Evolutionary conservation across 2,888 invertebrate genomes (phyloP).

Genomic region (Unio delphinus): DNA sequence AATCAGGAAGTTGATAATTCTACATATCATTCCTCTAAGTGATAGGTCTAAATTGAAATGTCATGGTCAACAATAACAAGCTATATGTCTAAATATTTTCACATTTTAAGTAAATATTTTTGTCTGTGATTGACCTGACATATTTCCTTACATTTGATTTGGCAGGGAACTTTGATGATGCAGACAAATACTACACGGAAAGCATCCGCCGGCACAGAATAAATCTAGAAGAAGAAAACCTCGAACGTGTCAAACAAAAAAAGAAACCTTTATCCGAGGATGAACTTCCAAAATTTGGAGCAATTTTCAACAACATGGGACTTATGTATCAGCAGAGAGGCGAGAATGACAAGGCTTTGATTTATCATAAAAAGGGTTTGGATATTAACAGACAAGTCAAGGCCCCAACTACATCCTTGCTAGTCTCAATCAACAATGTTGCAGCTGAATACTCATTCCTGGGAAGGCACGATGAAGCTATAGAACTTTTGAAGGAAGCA

Average conservation of each 20-base stretch:
- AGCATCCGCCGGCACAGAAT: constrained; percentile 17
- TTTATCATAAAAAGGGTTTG: constrained; percentile 36
- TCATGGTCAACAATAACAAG: no score
- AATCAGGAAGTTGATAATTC: no score
- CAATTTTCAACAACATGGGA: constrained; percentile 48
- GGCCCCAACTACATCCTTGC: constrained; percentile 28
- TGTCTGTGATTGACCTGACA: no score
- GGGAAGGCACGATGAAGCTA: constrained; percentile 20
- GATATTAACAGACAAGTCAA: constrained; percentile 32
- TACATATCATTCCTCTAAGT: no score
- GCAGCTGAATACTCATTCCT: constrained; percentile 18
- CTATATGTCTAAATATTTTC: no score
- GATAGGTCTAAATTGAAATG: no score
- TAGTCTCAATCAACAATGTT: constrained; percentile 39
- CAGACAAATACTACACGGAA: constrained; percentile 33
- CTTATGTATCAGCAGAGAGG: constrained; percentile 39
- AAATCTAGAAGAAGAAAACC: constrained; percentile 24
- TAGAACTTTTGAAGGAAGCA: constrained; percentile 24
- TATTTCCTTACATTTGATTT: background rate
- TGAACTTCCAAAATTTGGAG: constrained; percentile 26
- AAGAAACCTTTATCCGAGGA: constrained; percentile 3
- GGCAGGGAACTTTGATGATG: constrained; percentile 42
- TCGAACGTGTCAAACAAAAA: background rate
- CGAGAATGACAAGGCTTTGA: constrained; percentile 31
- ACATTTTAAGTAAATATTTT: no score